Evolutionary conservation across 2,888 invertebrate species (phyloP).

Genomic region (Orthonychiurus folsomi): DNA sequence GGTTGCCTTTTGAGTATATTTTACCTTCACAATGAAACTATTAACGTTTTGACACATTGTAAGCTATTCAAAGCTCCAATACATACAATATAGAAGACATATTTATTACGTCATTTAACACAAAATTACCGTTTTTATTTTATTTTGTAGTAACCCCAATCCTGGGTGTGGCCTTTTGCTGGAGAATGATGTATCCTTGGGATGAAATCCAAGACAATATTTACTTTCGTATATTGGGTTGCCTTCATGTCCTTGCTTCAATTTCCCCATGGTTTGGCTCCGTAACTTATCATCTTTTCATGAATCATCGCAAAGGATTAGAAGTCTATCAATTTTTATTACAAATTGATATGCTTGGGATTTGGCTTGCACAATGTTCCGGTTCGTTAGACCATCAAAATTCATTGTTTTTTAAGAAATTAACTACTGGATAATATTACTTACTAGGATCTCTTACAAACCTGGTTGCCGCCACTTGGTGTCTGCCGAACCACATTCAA

Average conservation of each 20-base stretch:
- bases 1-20: conserved; percentile 74
- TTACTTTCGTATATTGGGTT: conserved; percentile 57
- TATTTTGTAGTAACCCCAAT: conserved; percentile 63
- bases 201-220: conserved; percentile 48
- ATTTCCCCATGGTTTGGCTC: conserved; percentile 83
- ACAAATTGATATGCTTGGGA: conserved; percentile 82
- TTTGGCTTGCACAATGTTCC: conserved; percentile 87
- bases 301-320: conserved; percentile 68
- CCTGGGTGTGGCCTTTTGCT: conserved; percentile 67
- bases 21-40: conserved; percentile 83
- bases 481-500: conserved; percentile 61
- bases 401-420: neutral
- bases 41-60: conserved; percentile 86
- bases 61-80: conserved; percentile 49
- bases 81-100: too few species aligned
- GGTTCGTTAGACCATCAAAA: conserved; percentile 53
- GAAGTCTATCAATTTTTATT: conserved; percentile 65
- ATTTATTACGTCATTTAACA: too few species aligned
- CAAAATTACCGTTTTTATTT: too few species aligned
- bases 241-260: conserved; percentile 70
- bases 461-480: conserved; percentile 73
- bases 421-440: neutral
- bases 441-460: conserved; percentile 70
- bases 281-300: conserved; percentile 78
- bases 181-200: conserved; percentile 74